Evolutionary conservation across 2,888 invertebrate genomes (phyloP), one percentile per base, ranked within the genome.

Genomic region (Myopa testacea): DNA sequence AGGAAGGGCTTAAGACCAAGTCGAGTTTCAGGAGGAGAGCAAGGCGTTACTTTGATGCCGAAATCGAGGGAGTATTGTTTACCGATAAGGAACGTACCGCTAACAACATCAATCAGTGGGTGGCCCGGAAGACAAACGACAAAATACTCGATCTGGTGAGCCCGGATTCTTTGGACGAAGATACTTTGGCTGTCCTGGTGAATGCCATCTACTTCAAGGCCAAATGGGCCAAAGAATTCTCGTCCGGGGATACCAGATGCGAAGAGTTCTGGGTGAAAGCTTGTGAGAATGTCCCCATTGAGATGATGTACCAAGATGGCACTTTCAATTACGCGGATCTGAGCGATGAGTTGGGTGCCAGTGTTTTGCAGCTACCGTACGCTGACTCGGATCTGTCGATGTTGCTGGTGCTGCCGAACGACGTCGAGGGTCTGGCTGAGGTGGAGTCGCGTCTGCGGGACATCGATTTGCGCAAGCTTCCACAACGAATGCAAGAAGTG

Each of bases 131-230:
- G 86, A 98, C 98, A 0, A 93, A 95, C 76, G 90, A 94, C 12
- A 95, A 94, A 87, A 98, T 98, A 79, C 93, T 93, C 82, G 91
- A 96, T 83, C 90, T 98, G 16, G 90, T 98, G 75, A 92, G 91
- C 81, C 90, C 90, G 84, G 45, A 45, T 10, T 45, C 45, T 45
- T 85, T 96, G 4, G 86, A 90, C 83, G 75, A 82, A 0, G 85
- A 90, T n/a, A 95, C 95, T 1, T 91, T 93, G 74, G 88, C 96
- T 80, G 93, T 96, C 3, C 91, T 97, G 7, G 92, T 96, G 3
- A 97, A 96, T 87, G 96, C 96, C 10, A 92, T 97, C 52, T 96
- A 96, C 87, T 97, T 97, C 90, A 96, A 96, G 90, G 95, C 95
- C 4, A 91, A 92, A 67, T 97, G 97, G 97, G 90, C 91, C 52